Conservation (phyloP, 2,888 invertebrate species). For the Tipula vernalis region DNA sequence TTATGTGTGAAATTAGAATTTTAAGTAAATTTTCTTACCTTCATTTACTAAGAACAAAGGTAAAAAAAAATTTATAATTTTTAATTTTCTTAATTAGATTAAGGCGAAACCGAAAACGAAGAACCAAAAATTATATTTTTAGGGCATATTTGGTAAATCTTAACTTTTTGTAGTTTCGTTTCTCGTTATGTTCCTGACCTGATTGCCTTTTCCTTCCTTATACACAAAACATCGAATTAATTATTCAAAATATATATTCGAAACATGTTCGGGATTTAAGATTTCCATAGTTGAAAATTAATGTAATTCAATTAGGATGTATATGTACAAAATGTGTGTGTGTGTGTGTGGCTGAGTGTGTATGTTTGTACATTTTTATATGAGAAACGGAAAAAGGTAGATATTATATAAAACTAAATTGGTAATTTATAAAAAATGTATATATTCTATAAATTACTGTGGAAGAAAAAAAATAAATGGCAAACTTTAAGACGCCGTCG, state of each 20-base stretch:
- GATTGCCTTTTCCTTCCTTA: neutral
- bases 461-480: neutral
- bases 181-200: neutral
- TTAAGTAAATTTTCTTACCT: neutral
- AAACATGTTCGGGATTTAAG: slow-evolving; percentile 4
- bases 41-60: neutral
- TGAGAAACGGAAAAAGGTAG: neutral
- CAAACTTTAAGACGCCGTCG: neutral
- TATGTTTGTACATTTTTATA: too few relatives aligned
- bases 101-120: neutral
- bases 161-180: neutral
- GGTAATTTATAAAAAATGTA: neutral
- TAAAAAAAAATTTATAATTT: neutral
- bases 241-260: neutral
- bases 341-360: neutral
- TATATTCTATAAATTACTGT: neutral
- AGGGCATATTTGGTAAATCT: neutral
- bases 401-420: neutral
- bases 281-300: neutral
- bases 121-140: neutral
- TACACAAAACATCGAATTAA: neutral
- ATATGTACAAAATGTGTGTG: neutral
- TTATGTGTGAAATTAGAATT: slow-evolving; percentile 4
- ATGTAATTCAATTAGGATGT: neutral
- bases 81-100: neutral